These are phyloP conservation scores for Flabesymbios commensalis DNA, from an alignment of 2,888 invertebrate species.

Conservation along the genomic window DNA sequence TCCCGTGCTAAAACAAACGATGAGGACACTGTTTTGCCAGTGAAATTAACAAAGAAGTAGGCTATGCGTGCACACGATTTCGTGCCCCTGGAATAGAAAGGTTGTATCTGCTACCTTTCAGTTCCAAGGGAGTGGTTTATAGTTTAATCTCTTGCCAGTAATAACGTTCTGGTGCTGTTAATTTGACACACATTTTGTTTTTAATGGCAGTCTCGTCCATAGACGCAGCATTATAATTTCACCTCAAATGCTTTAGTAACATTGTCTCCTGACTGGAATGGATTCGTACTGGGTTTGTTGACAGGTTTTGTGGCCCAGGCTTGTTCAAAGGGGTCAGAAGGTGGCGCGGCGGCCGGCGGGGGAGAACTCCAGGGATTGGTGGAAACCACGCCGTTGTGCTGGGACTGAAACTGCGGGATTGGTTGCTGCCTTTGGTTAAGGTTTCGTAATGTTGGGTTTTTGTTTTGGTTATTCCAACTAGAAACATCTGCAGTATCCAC, in stretches of 20 bases:
- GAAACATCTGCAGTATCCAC: constrained; percentile 50
- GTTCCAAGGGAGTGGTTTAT: too few species aligned
- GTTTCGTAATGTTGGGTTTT: constrained; percentile 46
- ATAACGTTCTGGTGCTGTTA: too few species aligned
- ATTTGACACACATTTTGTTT: too few species aligned
- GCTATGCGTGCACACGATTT: too few species aligned
- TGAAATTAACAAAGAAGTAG: too few species aligned
- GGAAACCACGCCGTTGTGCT: constrained; percentile 22
- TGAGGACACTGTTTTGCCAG: too few species aligned
- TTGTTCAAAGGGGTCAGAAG: constrained; percentile 77
- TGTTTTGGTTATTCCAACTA: constrained; percentile 38
- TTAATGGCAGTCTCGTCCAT: too few species aligned
- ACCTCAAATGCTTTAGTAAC: constrained; percentile 5
- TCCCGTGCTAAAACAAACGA: too few species aligned
- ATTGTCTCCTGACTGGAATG: constrained; percentile 18
- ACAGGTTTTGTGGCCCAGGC: constrained; percentile 78
- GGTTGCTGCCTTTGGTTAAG: constrained; percentile 65
- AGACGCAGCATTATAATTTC: background rate
- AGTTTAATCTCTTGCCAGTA: too few species aligned
- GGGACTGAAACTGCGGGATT: constrained; percentile 21
- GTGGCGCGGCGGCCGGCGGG: constrained; percentile 4
- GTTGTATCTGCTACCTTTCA: too few species aligned
- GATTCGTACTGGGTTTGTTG: constrained; percentile 52
- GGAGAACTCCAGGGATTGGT: background rate
- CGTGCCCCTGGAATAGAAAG: too few species aligned